phyloP scores from a whole-genome alignment of 2,113 vertebrate species.

The Verasper variegatus region DNA sequence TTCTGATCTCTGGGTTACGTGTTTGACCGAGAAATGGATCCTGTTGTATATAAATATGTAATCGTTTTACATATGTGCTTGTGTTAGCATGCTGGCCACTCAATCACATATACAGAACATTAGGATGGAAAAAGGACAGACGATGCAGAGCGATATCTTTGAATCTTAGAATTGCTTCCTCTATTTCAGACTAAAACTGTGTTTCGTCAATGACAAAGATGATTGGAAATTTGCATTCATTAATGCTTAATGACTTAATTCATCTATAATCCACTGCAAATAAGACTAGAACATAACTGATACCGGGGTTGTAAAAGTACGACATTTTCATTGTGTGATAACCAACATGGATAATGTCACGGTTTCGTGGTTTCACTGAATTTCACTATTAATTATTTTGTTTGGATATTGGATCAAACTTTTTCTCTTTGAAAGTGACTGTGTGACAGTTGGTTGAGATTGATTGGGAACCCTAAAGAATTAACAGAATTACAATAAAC shows the following conservation, averaged over 20 bases:
- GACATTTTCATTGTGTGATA: too few relatives aligned
- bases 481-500: not conserved
- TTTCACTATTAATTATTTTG: too few relatives aligned
- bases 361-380: too few relatives aligned
- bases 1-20: not conserved
- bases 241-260: not conserved
- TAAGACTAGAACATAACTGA: not conserved
- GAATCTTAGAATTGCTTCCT: not conserved
- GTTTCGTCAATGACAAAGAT: too few relatives aligned
- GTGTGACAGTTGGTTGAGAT: too few relatives aligned
- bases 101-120: not conserved
- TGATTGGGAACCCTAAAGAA: too few relatives aligned
- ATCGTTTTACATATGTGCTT: not conserved
- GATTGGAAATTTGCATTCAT: too few relatives aligned
- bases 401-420: too few relatives aligned
- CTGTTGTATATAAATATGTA: not conserved
- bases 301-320: too few relatives aligned
- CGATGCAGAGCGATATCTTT: not conserved
- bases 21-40: conserved; percentile 3
- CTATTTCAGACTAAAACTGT: too few relatives aligned
- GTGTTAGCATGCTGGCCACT: not conserved
- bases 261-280: not conserved
- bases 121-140: not conserved
- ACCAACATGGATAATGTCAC: too few relatives aligned
- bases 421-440: too few relatives aligned